These are phyloP conservation scores for Crioceris asparagi DNA, from an alignment of 2,888 invertebrate genomes.

Conservation along the genomic window DNA sequence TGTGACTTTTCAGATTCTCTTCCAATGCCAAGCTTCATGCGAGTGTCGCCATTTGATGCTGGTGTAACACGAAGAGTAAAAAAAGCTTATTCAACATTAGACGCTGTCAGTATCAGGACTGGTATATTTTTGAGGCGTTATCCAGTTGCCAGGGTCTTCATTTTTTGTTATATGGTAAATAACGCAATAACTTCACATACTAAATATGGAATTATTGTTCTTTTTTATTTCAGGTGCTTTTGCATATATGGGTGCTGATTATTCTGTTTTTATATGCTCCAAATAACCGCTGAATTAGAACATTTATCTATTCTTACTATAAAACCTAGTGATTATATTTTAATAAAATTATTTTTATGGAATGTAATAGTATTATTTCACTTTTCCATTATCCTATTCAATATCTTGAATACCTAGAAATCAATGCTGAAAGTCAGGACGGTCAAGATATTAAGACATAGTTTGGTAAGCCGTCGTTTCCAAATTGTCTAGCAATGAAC, in stretches of 20 bases:
- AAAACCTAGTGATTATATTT: too few species aligned
- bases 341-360: too few species aligned
- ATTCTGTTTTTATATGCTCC: constrained; percentile 59
- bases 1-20: constrained; percentile 47
- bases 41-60: constrained; percentile 66
- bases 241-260: constrained; percentile 75
- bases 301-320: too few species aligned
- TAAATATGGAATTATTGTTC: constrained; percentile 8
- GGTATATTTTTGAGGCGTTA: constrained; percentile 72
- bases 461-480: too few species aligned
- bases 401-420: too few species aligned
- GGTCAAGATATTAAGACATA: too few species aligned
- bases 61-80: constrained; percentile 65
- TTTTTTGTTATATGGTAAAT: constrained; percentile 73
- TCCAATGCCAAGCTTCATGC: constrained; percentile 58
- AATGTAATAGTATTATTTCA: too few species aligned
- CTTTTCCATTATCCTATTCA: too few species aligned
- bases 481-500: too few species aligned
- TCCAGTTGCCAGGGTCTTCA: constrained; percentile 69
- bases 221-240: constrained; percentile 47
- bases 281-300: constrained; percentile 22
- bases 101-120: constrained; percentile 65
- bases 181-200: constrained; percentile 8
- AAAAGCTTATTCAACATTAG: constrained; percentile 63
- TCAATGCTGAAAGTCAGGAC: too few species aligned